Evolutionary conservation across 1,140 invertebrate genomes (phyloP).

Genomic region (Babylonia areolata): DNA sequence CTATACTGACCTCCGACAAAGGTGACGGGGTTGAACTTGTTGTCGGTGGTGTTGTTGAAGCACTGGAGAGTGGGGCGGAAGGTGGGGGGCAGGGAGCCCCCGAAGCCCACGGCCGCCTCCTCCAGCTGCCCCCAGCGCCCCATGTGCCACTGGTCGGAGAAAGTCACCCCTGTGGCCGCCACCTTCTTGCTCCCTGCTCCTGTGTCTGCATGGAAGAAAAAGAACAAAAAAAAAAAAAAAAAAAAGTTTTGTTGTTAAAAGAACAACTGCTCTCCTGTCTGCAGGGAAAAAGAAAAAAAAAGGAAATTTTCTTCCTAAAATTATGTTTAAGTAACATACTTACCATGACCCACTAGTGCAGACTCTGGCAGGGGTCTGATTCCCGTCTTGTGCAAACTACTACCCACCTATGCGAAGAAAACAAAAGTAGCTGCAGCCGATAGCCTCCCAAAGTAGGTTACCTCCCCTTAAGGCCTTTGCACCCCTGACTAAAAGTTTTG

Average conservation of each 20-base stretch:
- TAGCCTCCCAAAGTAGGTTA: no score
- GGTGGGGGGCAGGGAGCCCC: constrained; percentile 82
- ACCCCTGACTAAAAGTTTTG: no score
- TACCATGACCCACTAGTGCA: neutral
- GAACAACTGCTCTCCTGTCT: neutral
- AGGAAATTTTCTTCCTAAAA: no score
- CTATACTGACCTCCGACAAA: constrained; percentile 81
- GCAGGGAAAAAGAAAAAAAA: no score
- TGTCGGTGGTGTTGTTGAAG: constrained; percentile 81
- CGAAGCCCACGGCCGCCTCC: constrained; percentile 85
- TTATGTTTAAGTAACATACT: neutral
- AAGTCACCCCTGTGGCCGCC: constrained; percentile 21
- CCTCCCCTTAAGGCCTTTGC: no score
- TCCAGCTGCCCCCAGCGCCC: constrained; percentile 82
- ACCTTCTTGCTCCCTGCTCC: neutral
- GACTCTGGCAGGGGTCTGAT: neutral
- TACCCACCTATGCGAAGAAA: no score
- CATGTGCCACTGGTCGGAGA: constrained; percentile 6
- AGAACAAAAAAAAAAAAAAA: neutral
- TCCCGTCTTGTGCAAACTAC: no score
- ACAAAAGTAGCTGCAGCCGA: no score
- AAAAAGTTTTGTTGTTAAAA: neutral
- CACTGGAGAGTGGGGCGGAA: constrained; percentile 88
- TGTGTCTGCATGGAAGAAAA: neutral
- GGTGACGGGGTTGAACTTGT: constrained; percentile 82